Evolutionary conservation across 2,888 invertebrate genomes (phyloP), one percentile per base, ranked within the genome.

Genomic region (Serripes groenlandicus): DNA sequence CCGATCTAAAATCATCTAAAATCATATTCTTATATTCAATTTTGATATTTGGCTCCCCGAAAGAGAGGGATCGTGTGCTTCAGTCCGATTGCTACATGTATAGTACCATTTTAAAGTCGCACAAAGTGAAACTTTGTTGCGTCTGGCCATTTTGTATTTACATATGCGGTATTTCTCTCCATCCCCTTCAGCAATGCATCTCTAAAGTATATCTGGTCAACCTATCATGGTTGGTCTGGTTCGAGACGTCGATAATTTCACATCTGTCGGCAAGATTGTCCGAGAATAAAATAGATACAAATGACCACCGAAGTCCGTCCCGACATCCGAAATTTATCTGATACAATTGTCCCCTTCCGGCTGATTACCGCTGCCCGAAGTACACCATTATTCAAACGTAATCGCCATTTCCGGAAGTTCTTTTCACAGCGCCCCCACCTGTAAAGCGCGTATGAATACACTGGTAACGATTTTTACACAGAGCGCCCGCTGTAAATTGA

Each of bases 311-410:
- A n/a, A 35, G 42, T 66, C 26, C 37, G 42, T 15, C 66, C 66
- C 15, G 66, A 42, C 66, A 66, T 66, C 66, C 66, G 42, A 66
- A 66, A 66, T 42, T 5, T 42, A 42, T 66, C 66, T 23, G 66
- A 66, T 66, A 66, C 66, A 66, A 66, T 66, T 66, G 66, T 66
- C 66, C 66, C 66, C 32, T 66, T 66, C 66, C 66, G 66, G 42
- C 66, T 66, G 66, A 66, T 66, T 66, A 66, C 66, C 66, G 26
- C 66, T 42, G 23, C 56, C 56, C 56, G 56, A 56, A 56, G 56
- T 56, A 11, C 56, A 26, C 66, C 66, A 66, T 66, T 66, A 66
- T 66, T 42, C 66, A 66, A 66, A 66, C 34, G 35, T 66, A 66
- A 66, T 66, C 66, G 66, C 42, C 42, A 37, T 42, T 42, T 35